Base-by-base conservation (phyloP, 2,113 vertebrate species). In the Vicugna pacos region DNA sequence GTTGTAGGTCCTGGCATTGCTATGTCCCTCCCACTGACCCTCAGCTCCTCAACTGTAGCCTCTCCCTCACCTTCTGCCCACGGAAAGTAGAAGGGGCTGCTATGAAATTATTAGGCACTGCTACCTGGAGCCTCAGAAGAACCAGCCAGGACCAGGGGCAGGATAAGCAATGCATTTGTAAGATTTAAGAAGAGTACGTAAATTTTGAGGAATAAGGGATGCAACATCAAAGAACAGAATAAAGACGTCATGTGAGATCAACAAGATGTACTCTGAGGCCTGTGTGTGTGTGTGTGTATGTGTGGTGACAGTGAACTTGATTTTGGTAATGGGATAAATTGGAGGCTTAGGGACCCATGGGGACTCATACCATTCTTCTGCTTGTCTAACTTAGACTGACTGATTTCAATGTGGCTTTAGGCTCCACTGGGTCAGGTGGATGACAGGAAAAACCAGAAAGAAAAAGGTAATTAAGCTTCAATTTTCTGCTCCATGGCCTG, bases 401-500 rank as follows among this genome's bases (percentile, higher is more conserved):
- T 76, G n/a, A 76, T 62, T 93, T 97, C 67, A 69, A 11, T 81
- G 50, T 75, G 52, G 15, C 30, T 89, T 93, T 67, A 46, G 52
- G 64, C 52, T 73, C 46, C 42, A 83, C 1, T 91, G 54, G 65
- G 48, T 38, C 54, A 91, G 38, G 42, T 20, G 10, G 30, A 89
- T 88, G 46, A 50, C 38, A 89, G 81, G 54, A 22, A 62, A 97
- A 97, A 76, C 14, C 19, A 92, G 85, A 7, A 24, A 67, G 24
- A 52, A 90, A 80, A 93, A 94, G 65, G 28, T 56, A 92, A 89
- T 87, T 83, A 97, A 83, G 32, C 69, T 96, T 95, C 35, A 76
- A n/a, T 94, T 96, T 97, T 94, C 76, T 94, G 54, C 56, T 80
- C 28, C 72, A 26, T 56, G 30, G 42, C 14, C 48, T 72, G 58